Evolutionary conservation across 1,140 invertebrate species (phyloP).

Genomic region (Mesaphorura yosii): DNA sequence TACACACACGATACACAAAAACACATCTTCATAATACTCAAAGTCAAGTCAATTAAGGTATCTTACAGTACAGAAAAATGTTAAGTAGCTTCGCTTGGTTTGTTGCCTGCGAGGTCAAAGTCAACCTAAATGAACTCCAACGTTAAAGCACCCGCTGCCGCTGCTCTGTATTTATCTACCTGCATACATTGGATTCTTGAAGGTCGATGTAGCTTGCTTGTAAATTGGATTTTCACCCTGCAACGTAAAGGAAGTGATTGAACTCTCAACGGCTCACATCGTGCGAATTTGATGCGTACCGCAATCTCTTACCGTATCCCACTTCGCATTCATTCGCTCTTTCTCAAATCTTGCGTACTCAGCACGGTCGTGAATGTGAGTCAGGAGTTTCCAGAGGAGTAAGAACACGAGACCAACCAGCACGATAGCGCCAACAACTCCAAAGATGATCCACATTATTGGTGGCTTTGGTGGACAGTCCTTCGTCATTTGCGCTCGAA

Average conservation of each 20-base stretch:
- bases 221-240: slow-evolving; percentile 97
- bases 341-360: slow-evolving; percentile 97
- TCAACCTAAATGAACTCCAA: no score
- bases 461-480: slow-evolving; percentile 59
- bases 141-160: no score
- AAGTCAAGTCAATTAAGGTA: no score
- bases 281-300: slow-evolving; percentile 21
- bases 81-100: no score
- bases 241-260: slow-evolving; percentile 38
- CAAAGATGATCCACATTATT: slow-evolving; percentile 60
- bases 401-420: slow-evolving; percentile 75
- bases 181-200: slow-evolving; percentile 94
- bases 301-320: slow-evolving; percentile 66
- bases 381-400: slow-evolving; percentile 90
- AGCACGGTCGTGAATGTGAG: slow-evolving; percentile 85
- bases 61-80: no score
- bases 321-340: slow-evolving; percentile 85
- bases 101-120: no score
- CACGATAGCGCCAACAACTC: slow-evolving; percentile 89
- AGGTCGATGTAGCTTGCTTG: slow-evolving; percentile 96
- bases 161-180: no score
- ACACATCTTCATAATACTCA: no score
- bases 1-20: no score
- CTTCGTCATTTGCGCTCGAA: slow-evolving; percentile 59
- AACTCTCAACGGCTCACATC: no score